phyloP scores from a whole-genome alignment of 2,797 vertebrate genomes.

The Dallia pectoralis region DNA sequence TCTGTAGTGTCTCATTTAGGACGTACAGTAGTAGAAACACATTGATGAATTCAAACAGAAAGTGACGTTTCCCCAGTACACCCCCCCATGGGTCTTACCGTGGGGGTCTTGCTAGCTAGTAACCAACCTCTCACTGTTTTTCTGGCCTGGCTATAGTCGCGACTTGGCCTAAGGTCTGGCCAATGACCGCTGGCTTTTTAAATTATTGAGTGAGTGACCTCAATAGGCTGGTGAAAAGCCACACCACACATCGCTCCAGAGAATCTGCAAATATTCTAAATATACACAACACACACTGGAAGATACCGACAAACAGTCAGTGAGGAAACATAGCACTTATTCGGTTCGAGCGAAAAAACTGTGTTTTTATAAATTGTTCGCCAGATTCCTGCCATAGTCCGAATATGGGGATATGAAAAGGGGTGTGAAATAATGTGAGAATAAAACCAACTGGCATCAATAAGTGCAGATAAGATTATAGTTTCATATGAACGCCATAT shows the following conservation, averaged over 20 bases:
- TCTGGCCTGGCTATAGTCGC: constrained; percentile 43
- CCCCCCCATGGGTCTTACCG: neutral
- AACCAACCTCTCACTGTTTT: constrained; percentile 36
- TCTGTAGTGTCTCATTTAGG: neutral
- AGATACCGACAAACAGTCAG: constrained; percentile 21
- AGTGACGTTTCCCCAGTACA: neutral
- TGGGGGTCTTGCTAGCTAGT: constrained; percentile 24
- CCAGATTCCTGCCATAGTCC: no score
- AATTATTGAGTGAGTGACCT: constrained; percentile 77
- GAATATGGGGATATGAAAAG: neutral
- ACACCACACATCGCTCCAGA: constrained; percentile 13
- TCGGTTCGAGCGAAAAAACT: neutral
- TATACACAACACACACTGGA: constrained; percentile 25
- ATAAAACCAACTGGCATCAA: neutral
- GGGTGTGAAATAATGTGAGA: neutral
- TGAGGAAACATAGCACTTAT: neutral
- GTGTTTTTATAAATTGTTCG: neutral
- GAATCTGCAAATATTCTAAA: constrained; percentile 26
- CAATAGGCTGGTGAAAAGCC: constrained; percentile 65
- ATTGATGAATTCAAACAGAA: neutral
- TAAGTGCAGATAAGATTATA: neutral
- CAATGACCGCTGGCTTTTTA: constrained; percentile 71
- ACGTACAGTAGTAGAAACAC: neutral
- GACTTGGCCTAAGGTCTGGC: constrained; percentile 58
- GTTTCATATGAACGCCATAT: neutral